phyloP scores from a whole-genome alignment of 92 coral and sea anemone species.

The Parazoanthus atlanticus region DNA sequence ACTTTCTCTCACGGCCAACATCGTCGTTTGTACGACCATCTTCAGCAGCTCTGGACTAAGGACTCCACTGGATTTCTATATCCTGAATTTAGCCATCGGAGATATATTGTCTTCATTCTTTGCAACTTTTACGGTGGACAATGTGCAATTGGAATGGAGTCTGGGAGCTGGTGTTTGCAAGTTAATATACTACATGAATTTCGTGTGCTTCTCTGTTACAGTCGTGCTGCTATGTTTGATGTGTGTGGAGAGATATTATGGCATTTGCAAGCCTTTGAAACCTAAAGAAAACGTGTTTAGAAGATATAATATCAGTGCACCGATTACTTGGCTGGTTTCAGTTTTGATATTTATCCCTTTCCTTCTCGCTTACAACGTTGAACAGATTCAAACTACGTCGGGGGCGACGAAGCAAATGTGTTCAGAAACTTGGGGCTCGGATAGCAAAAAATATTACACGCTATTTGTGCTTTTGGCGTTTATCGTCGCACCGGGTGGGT shows the following conservation, averaged over 20 bases:
- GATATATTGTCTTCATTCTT: slow-evolving; percentile 75
- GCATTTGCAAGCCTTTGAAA: slow-evolving; percentile 65
- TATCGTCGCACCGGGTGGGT: slow-evolving; percentile 51
- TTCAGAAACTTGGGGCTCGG: slow-evolving; percentile 67
- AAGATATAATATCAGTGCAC: slow-evolving; percentile 39
- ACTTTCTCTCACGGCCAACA: slow-evolving; percentile 64
- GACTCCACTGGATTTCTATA: slow-evolving; percentile 62
- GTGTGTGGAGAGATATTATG: slow-evolving; percentile 70
- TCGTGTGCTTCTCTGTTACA: slow-evolving; percentile 62
- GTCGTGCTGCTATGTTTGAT: slow-evolving; percentile 62
- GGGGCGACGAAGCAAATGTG: slow-evolving; percentile 65
- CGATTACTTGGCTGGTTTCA: slow-evolving; percentile 64
- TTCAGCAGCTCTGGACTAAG: slow-evolving; percentile 55
- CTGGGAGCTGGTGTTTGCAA: slow-evolving; percentile 76
- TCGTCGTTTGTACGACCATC: slow-evolving; percentile 65
- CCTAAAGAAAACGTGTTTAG: slow-evolving; percentile 54
- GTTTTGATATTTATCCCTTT: slow-evolving; percentile 61
- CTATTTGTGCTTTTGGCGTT: slow-evolving; percentile 54
- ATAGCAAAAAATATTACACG: slow-evolving; percentile 39
- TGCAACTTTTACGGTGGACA: slow-evolving; percentile 83
- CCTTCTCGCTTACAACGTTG: slow-evolving; percentile 63
- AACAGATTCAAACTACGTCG: slow-evolving; percentile 42
- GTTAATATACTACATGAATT: slow-evolving; percentile 62
- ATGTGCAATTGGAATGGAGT: slow-evolving; percentile 79
- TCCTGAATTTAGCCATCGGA: slow-evolving; percentile 66